Conservation (phyloP, 2,797 vertebrate species). For the Mergus octosetaceus region DNA sequence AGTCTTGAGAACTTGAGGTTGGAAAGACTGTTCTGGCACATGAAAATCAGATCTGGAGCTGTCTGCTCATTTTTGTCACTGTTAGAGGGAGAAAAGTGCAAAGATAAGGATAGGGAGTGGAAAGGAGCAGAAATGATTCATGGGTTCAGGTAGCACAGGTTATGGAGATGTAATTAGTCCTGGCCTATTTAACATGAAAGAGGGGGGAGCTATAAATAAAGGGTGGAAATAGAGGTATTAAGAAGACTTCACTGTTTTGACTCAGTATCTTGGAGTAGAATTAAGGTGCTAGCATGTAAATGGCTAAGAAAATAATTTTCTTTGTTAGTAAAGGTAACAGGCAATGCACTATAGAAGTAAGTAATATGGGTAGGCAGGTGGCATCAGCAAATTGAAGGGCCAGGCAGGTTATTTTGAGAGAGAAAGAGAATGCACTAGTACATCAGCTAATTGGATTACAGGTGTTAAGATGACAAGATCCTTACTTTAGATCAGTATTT, state of each 20-base stretch:
- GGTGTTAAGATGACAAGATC: neutral
- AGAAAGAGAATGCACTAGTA: neutral
- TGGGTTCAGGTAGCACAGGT: neutral
- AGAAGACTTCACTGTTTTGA: neutral
- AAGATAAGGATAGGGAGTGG: neutral
- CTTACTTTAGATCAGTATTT: neutral
- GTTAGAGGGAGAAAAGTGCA: neutral
- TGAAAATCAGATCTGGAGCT: neutral
- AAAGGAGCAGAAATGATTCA: neutral
- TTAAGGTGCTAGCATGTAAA: neutral
- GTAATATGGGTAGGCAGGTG: neutral
- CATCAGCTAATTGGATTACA: neutral
- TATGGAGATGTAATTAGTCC: conserved; percentile 16
- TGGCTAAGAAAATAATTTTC: neutral
- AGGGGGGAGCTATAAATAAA: neutral
- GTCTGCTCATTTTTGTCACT: neutral
- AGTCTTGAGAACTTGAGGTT: neutral
- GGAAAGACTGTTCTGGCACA: neutral
- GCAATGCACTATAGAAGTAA: neutral
- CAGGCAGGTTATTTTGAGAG: neutral
- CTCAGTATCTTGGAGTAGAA: neutral
- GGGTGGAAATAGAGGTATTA: fast-evolving
- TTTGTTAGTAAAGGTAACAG: neutral
- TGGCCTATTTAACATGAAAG: conserved; percentile 24
- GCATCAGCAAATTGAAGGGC: neutral